A percentile compares a stretch with the other conserved stretches of the same genome.
These are phyloP conservation scores for Umimayanthus chanpuru DNA, from an alignment of 92 coral and sea anemone species.

Conservation along the genomic window DNA sequence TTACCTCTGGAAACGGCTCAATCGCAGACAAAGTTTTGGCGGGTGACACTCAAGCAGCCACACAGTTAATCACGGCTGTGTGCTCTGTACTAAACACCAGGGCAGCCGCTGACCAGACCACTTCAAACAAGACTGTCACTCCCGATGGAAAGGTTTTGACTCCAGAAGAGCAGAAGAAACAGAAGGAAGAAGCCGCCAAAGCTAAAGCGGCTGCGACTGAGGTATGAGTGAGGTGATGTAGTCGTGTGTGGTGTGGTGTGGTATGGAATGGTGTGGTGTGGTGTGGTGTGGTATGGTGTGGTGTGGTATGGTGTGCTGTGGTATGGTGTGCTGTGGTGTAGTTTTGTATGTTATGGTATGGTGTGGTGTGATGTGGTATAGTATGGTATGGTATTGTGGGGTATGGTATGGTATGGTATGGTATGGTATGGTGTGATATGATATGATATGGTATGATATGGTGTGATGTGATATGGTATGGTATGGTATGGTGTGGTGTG, in stretches of 20 bases:
- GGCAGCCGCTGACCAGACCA: background rate
- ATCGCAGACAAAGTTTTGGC: constrained; percentile 66
- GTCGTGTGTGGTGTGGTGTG: background rate
- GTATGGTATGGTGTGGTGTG: no score
- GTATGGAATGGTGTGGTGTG: no score
- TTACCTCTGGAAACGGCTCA: constrained; percentile 54
- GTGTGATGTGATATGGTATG: background rate
- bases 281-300: background rate
- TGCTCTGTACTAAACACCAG: constrained; percentile 46
- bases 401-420: background rate
- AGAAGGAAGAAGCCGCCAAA: constrained; percentile 12
- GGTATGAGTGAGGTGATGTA: background rate
- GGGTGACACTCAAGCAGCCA: constrained; percentile 66
- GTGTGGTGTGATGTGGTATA: no score
- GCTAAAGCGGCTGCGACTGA: constrained; percentile 9
- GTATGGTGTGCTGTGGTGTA: no score
- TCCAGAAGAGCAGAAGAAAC: constrained; percentile 3
- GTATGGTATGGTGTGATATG: background rate
- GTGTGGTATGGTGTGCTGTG: background rate
- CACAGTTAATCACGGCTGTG: constrained; percentile 56
- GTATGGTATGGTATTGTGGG: background rate
- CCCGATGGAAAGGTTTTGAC: background rate
- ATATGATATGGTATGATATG: background rate
- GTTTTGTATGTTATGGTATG: no score
- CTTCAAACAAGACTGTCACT: background rate